Evolutionary conservation across 2,888 invertebrate species (phyloP), one percentile per base, ranked within the genome.

Genomic region (Nephrotoma appendiculata): DNA sequence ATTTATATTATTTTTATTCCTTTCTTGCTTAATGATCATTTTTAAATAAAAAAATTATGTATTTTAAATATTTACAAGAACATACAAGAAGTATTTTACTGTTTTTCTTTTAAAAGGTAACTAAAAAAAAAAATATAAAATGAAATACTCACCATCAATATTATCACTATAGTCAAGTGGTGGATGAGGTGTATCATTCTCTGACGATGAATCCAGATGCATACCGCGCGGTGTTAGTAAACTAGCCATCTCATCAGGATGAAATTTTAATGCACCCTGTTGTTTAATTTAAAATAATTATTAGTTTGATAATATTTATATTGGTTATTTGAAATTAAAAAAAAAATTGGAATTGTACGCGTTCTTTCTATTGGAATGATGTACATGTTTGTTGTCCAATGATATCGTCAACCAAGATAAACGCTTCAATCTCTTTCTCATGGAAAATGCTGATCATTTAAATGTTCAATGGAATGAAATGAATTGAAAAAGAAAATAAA

Each of bases 131-230:
- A 86, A 87, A 87, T 85, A 86, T 87, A 85, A n/a, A 71, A 9
- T 71, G 31, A 52, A 87, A 88, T 89, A 93, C 95, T 95, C 92
- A 95, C 95, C 95, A 92, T 95, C 95, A 90, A 95, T 95, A 89
- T 95, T 93, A 92, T 95, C 95, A 88, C 94, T 93, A 90, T 94
- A 94, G 91, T 95, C 95, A 83, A 95, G 94, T 88, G 94, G 94
- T 88, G 94, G 92, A 88, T 93, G 91, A 87, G 92, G 91, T 88
- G 89, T 89, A 89, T 92, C 92, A 88, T 91, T 92, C 87, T 91
- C 91, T 45, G 90, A 89, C 15, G 87, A 86, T 86, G 87, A 84
- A 52, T 86, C 86, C 88, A 94, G 94, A 89, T 93, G 93, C 88
- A 95, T 91, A 87, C 93, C 92, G 89, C 94, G 95, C 86, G 93